Evolutionary conservation across 2,113 vertebrate genomes (phyloP).

Genomic region (Protobothrops flavoviridis): DNA sequence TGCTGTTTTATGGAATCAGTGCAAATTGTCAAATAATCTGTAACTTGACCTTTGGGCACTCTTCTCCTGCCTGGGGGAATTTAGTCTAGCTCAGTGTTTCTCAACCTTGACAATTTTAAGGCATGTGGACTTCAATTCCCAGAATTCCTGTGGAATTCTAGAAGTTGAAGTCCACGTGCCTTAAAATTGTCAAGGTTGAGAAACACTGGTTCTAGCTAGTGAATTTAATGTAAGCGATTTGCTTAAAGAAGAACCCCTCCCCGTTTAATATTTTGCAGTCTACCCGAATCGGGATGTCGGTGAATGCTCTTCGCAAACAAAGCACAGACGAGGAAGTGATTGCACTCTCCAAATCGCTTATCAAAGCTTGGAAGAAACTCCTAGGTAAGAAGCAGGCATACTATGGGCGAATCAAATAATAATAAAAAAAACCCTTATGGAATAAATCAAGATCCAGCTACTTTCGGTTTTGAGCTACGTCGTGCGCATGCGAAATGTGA

Average conservation of each 20-base stretch:
- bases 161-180: too few relatives aligned
- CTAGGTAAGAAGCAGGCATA: conserved; percentile 71
- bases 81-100: not conserved
- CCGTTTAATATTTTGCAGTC: conserved; percentile 73
- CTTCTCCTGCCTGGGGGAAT: not conserved
- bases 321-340: conserved; percentile 93
- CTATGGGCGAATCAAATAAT: conserved; percentile 23
- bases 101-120: too few relatives aligned
- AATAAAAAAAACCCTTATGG: not conserved
- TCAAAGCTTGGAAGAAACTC: conserved; percentile 97
- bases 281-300: conserved; percentile 93
- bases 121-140: too few relatives aligned
- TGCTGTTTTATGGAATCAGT: not conserved
- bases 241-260: too few relatives aligned
- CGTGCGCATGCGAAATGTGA: not conserved
- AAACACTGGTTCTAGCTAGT: too few relatives aligned
- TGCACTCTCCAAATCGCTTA: conserved; percentile 88
- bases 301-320: conserved; percentile 93
- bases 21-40: not conserved
- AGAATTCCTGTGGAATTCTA: too few relatives aligned
- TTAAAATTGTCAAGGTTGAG: too few relatives aligned
- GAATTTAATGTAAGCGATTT: too few relatives aligned
- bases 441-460: not conserved
- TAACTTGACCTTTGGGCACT: not conserved
- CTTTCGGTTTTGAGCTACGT: not conserved